Evolutionary conservation across 2,888 invertebrate species (phyloP), one percentile per base, ranked within the genome.

Genomic region (Eilema sororculum): DNA sequence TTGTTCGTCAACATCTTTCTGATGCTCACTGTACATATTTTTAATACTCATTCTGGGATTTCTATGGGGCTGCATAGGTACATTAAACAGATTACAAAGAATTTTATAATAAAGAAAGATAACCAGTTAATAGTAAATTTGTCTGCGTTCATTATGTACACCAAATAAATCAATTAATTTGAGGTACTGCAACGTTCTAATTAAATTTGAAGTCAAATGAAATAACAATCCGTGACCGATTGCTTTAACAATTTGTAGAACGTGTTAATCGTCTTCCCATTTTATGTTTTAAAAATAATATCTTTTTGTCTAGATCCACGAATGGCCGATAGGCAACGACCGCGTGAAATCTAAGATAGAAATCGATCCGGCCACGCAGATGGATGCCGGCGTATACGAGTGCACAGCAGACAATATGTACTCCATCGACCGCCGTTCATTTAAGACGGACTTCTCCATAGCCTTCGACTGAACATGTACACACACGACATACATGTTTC

Each of bases 321-420:
- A 98, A 91, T 98, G 98, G 98, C 96, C 97, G 80, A 97, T 98
- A 77, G 98, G 97, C 12, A 96, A 97, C 2, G 98, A 98, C 86
- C 97, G 96, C 82, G 97, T 98, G 57, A 98, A 98, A 91, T 98
- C 98, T 33, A 99, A 99, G 95, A 96, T 99, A 85, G 99, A 99
- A 95, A 99, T 99, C 65, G 98, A 99, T 90, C 99, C 99, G 13
- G 98, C 98, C 0, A 98, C 98, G 5, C 98, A 99, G 95, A 98
- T 98, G 98, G 98, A 99, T 89, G 98, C 98, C 16, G 98, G 98
- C n/a, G 97, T 98, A 24, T 99, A 98, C 90, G 98, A 98, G 90
- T 99, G 99, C 86, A 98, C 98, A 6, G 98, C 98, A 0, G 98
- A 98, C 91, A 99, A 98, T 88, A 98, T 98, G 97, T 98, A 98